Percentiles rank a stretch among this genome's conserved stretches.
These are phyloP conservation scores for Agrilus mali DNA, from an alignment of 2,888 invertebrate species.

Conservation along the genomic window DNA sequence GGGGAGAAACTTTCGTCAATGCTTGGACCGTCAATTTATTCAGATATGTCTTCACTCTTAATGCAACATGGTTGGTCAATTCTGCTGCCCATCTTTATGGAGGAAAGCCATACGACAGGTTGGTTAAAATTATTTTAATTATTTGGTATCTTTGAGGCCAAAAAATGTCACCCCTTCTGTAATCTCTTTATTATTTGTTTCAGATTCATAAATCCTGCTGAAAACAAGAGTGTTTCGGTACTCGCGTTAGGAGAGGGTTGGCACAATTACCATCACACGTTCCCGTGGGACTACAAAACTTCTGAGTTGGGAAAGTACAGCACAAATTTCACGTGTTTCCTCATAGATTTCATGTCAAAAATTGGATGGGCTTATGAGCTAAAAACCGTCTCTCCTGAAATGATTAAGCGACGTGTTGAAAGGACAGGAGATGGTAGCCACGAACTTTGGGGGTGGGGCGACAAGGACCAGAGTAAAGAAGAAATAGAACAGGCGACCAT, in stretches of 20 bases:
- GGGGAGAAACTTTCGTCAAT: conserved; percentile 60
- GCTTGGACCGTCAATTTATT: conserved; percentile 60
- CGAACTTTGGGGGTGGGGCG: conserved; percentile 71
- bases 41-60: conserved; percentile 67
- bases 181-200: neutral
- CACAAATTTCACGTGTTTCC: conserved; percentile 60
- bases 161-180: too few species aligned
- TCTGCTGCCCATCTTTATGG: conserved; percentile 79
- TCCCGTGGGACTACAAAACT: conserved; percentile 79
- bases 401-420: conserved; percentile 53
- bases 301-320: conserved; percentile 63
- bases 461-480: conserved; percentile 45
- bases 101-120: conserved; percentile 61
- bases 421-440: conserved; percentile 66
- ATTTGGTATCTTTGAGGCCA: too few species aligned
- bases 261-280: conserved; percentile 80
- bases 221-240: conserved; percentile 55
- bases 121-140: conserved; percentile 20
- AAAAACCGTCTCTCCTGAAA: conserved; percentile 62
- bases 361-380: conserved; percentile 82
- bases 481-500: conserved; percentile 26
- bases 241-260: conserved; percentile 67
- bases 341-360: conserved; percentile 70
- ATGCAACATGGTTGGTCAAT: conserved; percentile 85
- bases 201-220: conserved; percentile 55